Conservation (phyloP, 2,797 vertebrate species). For the Petrocephalus sullivani region DNA sequence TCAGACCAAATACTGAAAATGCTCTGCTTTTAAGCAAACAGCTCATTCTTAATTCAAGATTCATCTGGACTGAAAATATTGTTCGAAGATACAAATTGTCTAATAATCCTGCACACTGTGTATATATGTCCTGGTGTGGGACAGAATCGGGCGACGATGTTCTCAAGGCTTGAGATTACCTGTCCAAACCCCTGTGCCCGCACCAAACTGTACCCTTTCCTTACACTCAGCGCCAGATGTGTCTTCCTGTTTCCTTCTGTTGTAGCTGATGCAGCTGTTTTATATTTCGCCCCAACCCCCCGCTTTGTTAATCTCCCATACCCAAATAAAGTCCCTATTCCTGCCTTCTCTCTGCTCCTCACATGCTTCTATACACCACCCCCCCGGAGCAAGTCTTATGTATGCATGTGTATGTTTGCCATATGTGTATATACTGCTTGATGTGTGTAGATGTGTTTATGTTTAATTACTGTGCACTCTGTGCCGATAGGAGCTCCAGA, state of each 20-base stretch:
- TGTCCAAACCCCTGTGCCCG: background rate
- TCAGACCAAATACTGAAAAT: too few relatives aligned
- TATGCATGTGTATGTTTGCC: background rate
- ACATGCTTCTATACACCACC: too few relatives aligned
- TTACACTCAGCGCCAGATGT: background rate
- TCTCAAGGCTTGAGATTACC: background rate
- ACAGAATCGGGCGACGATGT: background rate
- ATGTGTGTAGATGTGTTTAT: constrained; percentile 4
- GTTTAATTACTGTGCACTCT: background rate
- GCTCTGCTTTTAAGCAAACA: too few relatives aligned
- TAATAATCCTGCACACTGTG: background rate
- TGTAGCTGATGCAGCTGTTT: background rate
- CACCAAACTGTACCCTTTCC: background rate
- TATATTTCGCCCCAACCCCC: background rate
- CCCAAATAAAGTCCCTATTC: background rate
- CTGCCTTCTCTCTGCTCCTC: too few relatives aligned
- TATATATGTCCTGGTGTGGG: background rate
- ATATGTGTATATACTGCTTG: background rate
- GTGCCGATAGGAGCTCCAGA: constrained; percentile 58
- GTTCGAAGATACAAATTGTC: too few relatives aligned
- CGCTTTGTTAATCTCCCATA: background rate
- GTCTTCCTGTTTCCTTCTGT: background rate
- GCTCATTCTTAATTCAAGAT: too few relatives aligned
- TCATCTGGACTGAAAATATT: too few relatives aligned
- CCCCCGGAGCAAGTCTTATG: background rate